A percentile compares a stretch with the other conserved stretches of the same genome.
Conservation (phyloP, 1,140 invertebrate genomes). For the Aphis craccivora region DNA sequence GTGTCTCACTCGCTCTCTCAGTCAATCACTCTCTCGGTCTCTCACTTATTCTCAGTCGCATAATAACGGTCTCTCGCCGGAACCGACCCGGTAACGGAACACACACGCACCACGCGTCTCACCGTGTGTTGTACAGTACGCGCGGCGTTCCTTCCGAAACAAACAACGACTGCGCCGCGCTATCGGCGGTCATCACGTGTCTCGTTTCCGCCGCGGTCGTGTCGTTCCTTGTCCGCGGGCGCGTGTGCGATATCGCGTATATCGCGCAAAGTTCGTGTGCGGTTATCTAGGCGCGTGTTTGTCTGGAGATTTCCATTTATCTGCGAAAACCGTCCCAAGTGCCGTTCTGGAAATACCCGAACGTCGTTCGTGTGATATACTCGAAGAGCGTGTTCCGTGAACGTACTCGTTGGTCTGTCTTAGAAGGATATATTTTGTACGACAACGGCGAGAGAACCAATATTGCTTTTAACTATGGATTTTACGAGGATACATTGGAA, state of each 20-base stretch:
- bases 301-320: not conserved
- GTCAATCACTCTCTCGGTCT: not conserved
- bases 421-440: not conserved
- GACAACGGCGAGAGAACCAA: not conserved
- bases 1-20: not conserved
- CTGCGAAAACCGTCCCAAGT: not conserved
- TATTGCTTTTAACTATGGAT: not conserved
- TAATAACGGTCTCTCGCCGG: constrained; percentile 53
- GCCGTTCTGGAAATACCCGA: not conserved
- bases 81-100: constrained; percentile 57
- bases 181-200: constrained; percentile 35
- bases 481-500: not conserved
- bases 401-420: not conserved
- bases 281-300: not conserved
- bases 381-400: too few species aligned
- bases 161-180: not conserved
- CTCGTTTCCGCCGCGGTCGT: not conserved
- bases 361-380: not conserved
- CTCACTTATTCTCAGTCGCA: not conserved
- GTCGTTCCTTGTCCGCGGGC: not conserved
- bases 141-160: constrained; percentile 37
- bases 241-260: not conserved
- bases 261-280: not conserved
- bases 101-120: constrained; percentile 15
- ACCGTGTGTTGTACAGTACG: not conserved